phyloP scores from a whole-genome alignment of 2,888 invertebrate genomes.

The Platerodrilus igneus region DNA sequence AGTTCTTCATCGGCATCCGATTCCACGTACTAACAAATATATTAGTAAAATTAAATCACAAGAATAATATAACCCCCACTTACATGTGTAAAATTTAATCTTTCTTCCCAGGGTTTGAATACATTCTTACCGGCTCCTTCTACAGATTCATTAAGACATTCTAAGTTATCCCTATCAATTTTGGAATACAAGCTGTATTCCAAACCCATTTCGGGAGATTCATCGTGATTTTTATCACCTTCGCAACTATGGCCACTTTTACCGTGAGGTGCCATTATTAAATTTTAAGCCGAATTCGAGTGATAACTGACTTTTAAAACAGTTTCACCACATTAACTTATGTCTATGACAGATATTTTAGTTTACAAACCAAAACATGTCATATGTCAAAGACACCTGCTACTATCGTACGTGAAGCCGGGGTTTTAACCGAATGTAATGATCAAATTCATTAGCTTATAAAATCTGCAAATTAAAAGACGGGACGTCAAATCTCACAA shows the following conservation, averaged over 20 bases:
- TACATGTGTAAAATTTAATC: slow-evolving; percentile 73
- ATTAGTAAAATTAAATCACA: slow-evolving; percentile 10
- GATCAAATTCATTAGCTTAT: no score
- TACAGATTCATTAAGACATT: slow-evolving; percentile 84
- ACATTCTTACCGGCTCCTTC: slow-evolving; percentile 85
- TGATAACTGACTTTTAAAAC: background rate
- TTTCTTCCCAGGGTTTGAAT: slow-evolving; percentile 88
- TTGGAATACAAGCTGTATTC: slow-evolving; percentile 83
- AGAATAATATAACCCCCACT: slow-evolving; percentile 34
- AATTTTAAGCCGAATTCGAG: no score
- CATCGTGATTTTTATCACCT: slow-evolving; percentile 59
- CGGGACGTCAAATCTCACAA: no score
- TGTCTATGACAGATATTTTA: no score
- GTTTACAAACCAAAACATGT: no score
- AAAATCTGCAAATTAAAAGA: no score
- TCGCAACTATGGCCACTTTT: slow-evolving; percentile 60
- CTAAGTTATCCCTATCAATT: slow-evolving; percentile 81
- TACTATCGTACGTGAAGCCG: no score
- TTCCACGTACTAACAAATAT: slow-evolving; percentile 74
- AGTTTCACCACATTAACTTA: no score
- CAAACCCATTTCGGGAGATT: slow-evolving; percentile 64
- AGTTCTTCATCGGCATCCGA: slow-evolving; percentile 96
- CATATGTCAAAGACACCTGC: no score
- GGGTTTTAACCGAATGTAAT: no score
- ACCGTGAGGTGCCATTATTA: slow-evolving; percentile 53